These are phyloP conservation scores for Sphyrna mokarran DNA, from an alignment of 2,113 vertebrate genomes.

Conservation along the genomic window DNA sequence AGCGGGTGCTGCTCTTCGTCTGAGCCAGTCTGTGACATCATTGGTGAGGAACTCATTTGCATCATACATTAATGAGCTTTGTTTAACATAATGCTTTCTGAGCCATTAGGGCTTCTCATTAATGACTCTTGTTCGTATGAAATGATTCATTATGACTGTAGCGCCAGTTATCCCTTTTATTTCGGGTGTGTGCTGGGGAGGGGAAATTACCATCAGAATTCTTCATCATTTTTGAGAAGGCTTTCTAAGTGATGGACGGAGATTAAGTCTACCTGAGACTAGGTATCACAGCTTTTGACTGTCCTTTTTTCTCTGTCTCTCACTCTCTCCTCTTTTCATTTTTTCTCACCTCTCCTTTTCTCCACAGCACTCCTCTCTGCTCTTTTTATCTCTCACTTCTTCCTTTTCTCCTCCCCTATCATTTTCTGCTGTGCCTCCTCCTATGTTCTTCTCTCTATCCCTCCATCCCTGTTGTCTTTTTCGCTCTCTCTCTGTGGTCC, in stretches of 20 bases:
- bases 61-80: conserved; percentile 82
- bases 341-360: background rate
- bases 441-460: background rate
- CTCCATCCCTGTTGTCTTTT: no score
- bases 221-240: background rate
- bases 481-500: background rate
- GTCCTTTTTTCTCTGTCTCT: background rate
- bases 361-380: background rate
- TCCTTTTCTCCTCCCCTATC: background rate
- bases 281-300: background rate
- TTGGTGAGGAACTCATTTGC: conserved; percentile 81
- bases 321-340: background rate
- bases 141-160: conserved; percentile 56
- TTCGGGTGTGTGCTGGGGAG: background rate
- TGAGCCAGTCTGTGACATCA: conserved; percentile 78
- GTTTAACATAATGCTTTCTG: conserved; percentile 67
- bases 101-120: conserved; percentile 64
- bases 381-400: background rate
- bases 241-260: background rate
- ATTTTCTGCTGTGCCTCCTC: background rate
- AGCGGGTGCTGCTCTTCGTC: conserved; percentile 60
- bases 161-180: background rate
- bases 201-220: background rate
- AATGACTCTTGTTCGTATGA: conserved; percentile 68
- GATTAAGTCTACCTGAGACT: background rate